Evolutionary conservation across 2,113 vertebrate genomes (phyloP).

Genomic region (Hippocampus guttulatus): DNA sequence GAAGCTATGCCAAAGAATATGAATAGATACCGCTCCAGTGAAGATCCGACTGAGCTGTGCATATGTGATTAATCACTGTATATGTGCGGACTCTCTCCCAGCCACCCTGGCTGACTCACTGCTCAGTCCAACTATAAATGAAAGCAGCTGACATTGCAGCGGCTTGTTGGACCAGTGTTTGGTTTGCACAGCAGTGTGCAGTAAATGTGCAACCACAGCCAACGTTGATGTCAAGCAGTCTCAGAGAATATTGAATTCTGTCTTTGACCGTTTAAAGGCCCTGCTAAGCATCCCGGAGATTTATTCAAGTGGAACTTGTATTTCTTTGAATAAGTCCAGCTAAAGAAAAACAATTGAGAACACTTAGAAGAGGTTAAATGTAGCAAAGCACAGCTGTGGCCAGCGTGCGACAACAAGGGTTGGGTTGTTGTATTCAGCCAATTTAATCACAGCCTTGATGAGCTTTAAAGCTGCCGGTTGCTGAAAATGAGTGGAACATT

Average conservation of each 20-base stretch:
- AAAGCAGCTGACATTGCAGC: conserved; percentile 23
- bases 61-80: conserved; percentile 18
- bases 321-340: conserved; percentile 38
- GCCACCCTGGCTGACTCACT: conserved; percentile 18
- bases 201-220: conserved; percentile 14
- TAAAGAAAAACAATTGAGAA: conserved; percentile 22
- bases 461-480: conserved; percentile 49
- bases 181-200: conserved; percentile 24
- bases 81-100: conserved; percentile 20
- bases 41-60: conserved; percentile 11
- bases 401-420: conserved; percentile 49
- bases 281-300: conserved; percentile 3
- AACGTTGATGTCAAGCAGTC: conserved; percentile 25
- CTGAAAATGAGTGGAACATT: conserved; percentile 26
- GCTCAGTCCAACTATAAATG: conserved; percentile 9
- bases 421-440: conserved; percentile 44
- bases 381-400: conserved; percentile 38
- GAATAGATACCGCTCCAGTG: conserved; percentile 2
- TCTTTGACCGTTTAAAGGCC: conserved; percentile 7
- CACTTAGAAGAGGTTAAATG: conserved; percentile 38
- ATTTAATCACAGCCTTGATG: conserved; percentile 54
- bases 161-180: conserved; percentile 13
- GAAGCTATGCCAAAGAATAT: conserved; percentile 8
- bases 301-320: conserved; percentile 24
- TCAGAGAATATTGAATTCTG: conserved; percentile 20